phyloP scores from a whole-genome alignment of 2,113 vertebrate genomes.

The Neogale vison region DNA sequence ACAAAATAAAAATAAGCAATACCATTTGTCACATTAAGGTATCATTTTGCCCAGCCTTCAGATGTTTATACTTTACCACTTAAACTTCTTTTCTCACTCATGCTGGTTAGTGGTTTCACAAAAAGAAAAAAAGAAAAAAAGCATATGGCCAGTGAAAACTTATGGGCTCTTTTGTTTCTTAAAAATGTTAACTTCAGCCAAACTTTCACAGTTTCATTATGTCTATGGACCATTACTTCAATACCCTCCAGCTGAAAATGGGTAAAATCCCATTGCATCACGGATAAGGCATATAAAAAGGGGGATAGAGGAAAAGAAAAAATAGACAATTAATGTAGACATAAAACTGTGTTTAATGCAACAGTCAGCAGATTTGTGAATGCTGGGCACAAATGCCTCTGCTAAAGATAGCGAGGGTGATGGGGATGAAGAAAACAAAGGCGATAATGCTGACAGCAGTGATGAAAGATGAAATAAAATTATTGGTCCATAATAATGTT shows the following conservation, averaged over 20 bases:
- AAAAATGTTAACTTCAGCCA: conserved; percentile 35
- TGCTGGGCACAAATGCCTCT: not conserved
- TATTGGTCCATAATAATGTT: not conserved
- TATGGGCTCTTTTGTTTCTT: not conserved
- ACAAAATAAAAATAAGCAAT: conserved; percentile 63
- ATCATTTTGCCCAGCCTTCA: not conserved
- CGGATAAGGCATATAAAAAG: conserved; percentile 22
- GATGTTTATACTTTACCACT: conserved; percentile 11
- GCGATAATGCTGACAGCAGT: not conserved
- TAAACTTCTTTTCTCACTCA: conserved; percentile 34
- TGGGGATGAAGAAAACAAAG: not conserved
- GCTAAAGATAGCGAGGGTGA: not conserved
- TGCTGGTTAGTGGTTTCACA: not conserved
- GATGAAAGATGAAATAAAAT: conserved; percentile 42
- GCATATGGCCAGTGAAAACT: conserved; percentile 24
- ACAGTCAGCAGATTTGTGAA: not conserved
- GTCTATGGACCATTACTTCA: conserved; percentile 48
- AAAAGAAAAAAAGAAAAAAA: not conserved
- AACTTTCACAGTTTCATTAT: conserved; percentile 42
- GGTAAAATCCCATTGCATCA: conserved; percentile 26
- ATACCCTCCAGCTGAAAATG: not conserved
- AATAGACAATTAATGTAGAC: not conserved
- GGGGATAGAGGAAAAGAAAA: not conserved
- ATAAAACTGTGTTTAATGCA: not conserved
- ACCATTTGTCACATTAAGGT: conserved; percentile 56